Evolutionary conservation across 2,113 vertebrate genomes (phyloP).

Genomic region (Dipodomys merriami): DNA sequence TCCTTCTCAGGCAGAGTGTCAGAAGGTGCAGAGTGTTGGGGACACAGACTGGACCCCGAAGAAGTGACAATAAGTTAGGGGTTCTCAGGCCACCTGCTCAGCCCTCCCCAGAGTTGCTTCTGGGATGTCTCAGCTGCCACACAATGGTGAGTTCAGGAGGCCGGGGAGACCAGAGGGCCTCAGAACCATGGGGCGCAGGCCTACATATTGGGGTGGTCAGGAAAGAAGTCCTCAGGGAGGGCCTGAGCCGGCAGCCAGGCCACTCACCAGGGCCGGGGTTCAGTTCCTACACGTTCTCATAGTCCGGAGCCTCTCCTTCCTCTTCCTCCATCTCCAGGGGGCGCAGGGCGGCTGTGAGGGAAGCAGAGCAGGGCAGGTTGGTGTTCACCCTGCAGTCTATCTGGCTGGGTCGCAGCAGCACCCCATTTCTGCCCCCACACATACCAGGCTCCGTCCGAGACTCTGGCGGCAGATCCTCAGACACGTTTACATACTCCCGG

Average conservation of each 20-base stretch:
- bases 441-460: slow-evolving; percentile 26
- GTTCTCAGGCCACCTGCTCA: slow-evolving; percentile 49
- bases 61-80: slow-evolving; percentile 78
- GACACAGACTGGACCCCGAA: slow-evolving; percentile 49
- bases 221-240: background rate
- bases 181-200: background rate
- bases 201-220: no score
- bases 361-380: background rate
- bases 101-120: background rate
- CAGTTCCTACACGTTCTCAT: slow-evolving; percentile 69
- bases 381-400: background rate
- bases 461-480: slow-evolving; percentile 27
- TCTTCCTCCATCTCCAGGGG: slow-evolving; percentile 47
- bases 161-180: accelerated
- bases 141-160: background rate
- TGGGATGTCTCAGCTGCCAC: slow-evolving; percentile 16
- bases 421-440: background rate
- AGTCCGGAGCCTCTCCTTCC: slow-evolving; percentile 54
- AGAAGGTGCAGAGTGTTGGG: slow-evolving; percentile 65
- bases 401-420: background rate
- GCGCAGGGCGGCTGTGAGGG: slow-evolving; percentile 27
- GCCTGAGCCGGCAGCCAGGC: background rate
- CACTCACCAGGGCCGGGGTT: slow-evolving; percentile 44
- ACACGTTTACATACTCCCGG: slow-evolving; percentile 76
- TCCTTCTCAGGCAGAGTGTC: slow-evolving; percentile 75